A percentile compares a stretch with the other conserved stretches of the same genome.
Evolutionary conservation across 2,113 vertebrate species (phyloP).

Genomic region (Herpailurus yagouaroundi): DNA sequence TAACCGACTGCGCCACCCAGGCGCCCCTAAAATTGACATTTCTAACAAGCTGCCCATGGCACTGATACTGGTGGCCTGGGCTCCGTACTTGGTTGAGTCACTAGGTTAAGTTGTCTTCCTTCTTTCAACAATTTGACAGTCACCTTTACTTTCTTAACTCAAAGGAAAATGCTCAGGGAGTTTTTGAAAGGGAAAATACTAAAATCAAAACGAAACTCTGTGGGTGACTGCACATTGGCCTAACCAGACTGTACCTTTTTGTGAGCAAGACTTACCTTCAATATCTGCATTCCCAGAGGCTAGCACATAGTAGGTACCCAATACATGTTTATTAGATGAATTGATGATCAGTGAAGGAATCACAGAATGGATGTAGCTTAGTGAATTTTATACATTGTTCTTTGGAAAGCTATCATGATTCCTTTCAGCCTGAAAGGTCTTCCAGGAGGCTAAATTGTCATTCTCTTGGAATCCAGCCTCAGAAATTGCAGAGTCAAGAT

Average conservation of each 20-base stretch:
- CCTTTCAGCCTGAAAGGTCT: slow-evolving; percentile 45
- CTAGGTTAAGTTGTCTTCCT: neutral
- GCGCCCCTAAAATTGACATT: neutral
- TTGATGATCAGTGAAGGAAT: neutral
- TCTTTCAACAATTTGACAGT: neutral
- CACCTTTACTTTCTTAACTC: neutral
- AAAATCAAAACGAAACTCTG: slow-evolving; percentile 11
- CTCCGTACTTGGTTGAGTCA: neutral
- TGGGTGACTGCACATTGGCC: neutral
- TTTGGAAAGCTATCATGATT: slow-evolving; percentile 67
- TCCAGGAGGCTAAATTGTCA: slow-evolving; percentile 61
- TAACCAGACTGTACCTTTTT: neutral
- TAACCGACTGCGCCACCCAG: too few species aligned
- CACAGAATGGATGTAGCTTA: neutral
- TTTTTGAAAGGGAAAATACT: neutral
- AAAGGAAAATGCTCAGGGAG: neutral
- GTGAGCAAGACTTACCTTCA: neutral
- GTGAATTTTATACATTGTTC: slow-evolving; percentile 21
- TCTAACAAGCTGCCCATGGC: neutral
- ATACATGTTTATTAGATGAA: neutral
- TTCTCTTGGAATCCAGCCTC: slow-evolving; percentile 64
- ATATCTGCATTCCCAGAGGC: neutral
- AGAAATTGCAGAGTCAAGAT: slow-evolving; percentile 77
- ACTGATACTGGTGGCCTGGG: neutral
- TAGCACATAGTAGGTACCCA: neutral